Base-by-base conservation (phyloP, 2,888 invertebrate genomes). In the Pristionchus arcanus region DNA sequence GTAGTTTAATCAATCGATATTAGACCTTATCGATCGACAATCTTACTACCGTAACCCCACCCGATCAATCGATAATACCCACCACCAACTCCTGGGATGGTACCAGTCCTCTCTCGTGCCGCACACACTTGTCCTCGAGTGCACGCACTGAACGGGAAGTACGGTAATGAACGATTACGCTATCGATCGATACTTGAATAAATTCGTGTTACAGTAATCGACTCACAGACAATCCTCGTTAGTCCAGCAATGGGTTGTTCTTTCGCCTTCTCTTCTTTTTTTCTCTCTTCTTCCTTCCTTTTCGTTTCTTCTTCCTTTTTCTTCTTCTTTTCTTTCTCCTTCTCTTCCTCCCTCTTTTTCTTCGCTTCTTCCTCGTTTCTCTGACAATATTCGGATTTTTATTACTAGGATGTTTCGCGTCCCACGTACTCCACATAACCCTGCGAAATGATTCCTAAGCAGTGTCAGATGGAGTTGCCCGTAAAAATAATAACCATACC, bases 81-180 rank as follows among this genome's bases (percentile, higher is more conserved):
- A 77, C 89, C 59, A 77, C 81, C 59, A 81, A 81, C 31, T 89
- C 81, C 81, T 89, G 81, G 9, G 81, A 89, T 4, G 81, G 81
- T 2, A 81, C 63, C 21, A 81, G 34, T 31, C 89, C 81, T 59
- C 19, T 37, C 28, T 89, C 81, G 42, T 89, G 89, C 21, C 89
- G 28, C 25, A 37, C 19, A 16, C 77, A 31, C 42, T 89, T 81
- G n/a, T 63, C 81, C 81, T 89, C 89, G 19, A 77, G 42, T 19
- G 55, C 53, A 4, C 59, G 68, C 49, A 87, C 87, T 87, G 31
- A 13, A 87, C 31, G 31, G 0, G 49, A 9, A n/a, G 28, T 71
- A 34, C 66, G n/a, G 66, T 66, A 59, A 25, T 25, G 3, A 28
- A 2, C 5, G 68, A 68, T 3, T 68, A 68, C 68, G 68, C 31